A percentile compares a stretch with the other conserved stretches of the same genome.
Conservation (phyloP, 1,140 invertebrate genomes). For the Drosophila nasuta region DNA sequence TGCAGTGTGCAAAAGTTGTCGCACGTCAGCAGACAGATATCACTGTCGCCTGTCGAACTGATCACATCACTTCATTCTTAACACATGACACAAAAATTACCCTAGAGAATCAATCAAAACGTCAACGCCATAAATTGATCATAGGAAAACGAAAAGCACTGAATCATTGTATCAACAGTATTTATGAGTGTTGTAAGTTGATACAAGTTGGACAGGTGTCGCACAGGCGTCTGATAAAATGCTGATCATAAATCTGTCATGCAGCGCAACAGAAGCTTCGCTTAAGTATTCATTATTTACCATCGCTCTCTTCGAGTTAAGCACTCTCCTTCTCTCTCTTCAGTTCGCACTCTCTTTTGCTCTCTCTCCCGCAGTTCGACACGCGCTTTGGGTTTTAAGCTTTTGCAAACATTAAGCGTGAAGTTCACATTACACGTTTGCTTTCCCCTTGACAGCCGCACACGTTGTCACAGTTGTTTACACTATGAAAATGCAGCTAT, state of each 20-base stretch:
- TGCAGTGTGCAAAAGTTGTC: conserved; percentile 48
- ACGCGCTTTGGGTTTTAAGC: conserved; percentile 1
- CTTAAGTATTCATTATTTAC: conserved; percentile 12
- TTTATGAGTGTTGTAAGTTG: conserved; percentile 45
- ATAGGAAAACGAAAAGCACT: conserved; percentile 3
- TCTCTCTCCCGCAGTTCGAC: neutral
- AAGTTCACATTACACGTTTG: conserved; percentile 29
- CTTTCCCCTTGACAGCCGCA: conserved; percentile 5
- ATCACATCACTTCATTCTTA: conserved; percentile 5
- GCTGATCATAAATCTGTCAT: conserved; percentile 42
- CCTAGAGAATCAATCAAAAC: conserved; percentile 52
- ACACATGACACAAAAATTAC: conserved; percentile 44
- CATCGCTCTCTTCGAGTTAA: neutral
- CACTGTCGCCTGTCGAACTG: neutral
- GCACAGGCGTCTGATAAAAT: conserved; percentile 18
- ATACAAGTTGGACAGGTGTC: conserved; percentile 30
- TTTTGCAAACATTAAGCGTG: conserved; percentile 21
- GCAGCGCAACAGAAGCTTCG: conserved; percentile 8
- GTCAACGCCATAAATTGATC: conserved; percentile 49
- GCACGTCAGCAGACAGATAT: conserved; percentile 1
- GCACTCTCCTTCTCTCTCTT: neutral
- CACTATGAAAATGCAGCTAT: neutral
- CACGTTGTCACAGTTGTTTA: conserved; percentile 2
- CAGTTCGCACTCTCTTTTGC: neutral
- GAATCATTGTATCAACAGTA: conserved; percentile 10